phyloP scores from a whole-genome alignment of 1,140 invertebrate species.

The Hesperophylax magnus region DNA sequence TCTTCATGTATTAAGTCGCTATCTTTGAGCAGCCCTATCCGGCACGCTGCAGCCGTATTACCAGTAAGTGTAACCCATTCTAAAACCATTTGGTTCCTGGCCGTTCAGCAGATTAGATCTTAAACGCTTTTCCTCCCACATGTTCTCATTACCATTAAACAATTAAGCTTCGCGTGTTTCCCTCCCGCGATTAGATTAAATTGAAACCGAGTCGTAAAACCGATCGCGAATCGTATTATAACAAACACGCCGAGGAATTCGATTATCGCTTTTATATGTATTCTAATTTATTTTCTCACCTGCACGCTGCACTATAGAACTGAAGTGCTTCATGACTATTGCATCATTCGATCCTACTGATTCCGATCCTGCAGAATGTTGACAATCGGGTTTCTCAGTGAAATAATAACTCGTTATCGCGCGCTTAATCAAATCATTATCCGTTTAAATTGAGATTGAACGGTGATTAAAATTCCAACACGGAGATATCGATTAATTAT shows the following conservation, averaged over 20 bases:
- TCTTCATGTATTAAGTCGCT: neutral
- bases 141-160: conserved; percentile 15
- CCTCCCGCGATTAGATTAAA: conserved; percentile 22
- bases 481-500: neutral
- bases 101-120: neutral
- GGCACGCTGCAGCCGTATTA: neutral
- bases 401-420: neutral
- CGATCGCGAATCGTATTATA: conserved; percentile 30
- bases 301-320: neutral
- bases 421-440: neutral
- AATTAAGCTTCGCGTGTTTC: conserved; percentile 19
- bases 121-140: conserved; percentile 10
- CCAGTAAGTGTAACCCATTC: conserved; percentile 11
- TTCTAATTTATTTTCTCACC: conserved; percentile 31
- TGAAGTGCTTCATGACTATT: neutral
- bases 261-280: conserved; percentile 18
- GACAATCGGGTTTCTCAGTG: neutral
- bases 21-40: too few relatives aligned
- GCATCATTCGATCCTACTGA: neutral
- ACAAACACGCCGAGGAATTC: conserved; percentile 3
- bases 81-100: neutral
- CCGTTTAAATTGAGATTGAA: conserved; percentile 7
- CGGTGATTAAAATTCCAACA: conserved; percentile 22
- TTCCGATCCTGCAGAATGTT: neutral
- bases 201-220: conserved; percentile 1